A percentile compares a stretch with the other conserved stretches of the same genome.
Evolutionary conservation across 2,113 vertebrate species (phyloP).

Genomic region (Callaeas wilsoni): DNA sequence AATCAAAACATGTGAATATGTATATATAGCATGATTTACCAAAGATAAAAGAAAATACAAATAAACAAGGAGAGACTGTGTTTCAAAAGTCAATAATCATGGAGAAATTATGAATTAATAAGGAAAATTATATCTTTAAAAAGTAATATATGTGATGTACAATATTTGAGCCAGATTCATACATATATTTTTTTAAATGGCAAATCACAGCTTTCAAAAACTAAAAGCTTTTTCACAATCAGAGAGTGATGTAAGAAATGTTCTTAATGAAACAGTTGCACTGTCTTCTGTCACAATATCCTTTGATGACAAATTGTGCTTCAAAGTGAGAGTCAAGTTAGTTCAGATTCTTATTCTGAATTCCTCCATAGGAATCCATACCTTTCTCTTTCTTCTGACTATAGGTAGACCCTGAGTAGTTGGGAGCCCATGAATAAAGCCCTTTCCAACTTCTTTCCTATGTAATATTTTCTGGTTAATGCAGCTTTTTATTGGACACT

Average conservation of each 20-base stretch:
- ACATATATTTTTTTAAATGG: background rate
- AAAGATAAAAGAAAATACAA: background rate
- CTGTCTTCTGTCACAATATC: conserved; percentile 32
- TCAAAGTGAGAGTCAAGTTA: conserved; percentile 24
- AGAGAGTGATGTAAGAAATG: background rate
- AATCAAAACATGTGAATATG: background rate
- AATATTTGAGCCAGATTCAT: background rate
- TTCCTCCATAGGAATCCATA: background rate
- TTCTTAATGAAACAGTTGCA: conserved; percentile 10
- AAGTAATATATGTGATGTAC: background rate
- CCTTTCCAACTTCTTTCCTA: background rate
- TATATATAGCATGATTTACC: background rate
- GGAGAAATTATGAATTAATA: background rate
- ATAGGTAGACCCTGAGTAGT: background rate
- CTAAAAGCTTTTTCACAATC: conserved; percentile 1
- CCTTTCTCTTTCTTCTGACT: background rate
- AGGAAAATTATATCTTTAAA: background rate
- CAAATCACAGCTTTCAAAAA: background rate
- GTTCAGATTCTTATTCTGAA: conserved; percentile 10
- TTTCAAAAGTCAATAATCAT: background rate
- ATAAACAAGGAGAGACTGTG: background rate
- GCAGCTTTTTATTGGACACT: background rate
- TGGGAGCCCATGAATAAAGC: background rate
- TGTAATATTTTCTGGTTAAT: background rate
- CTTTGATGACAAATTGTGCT: conserved; percentile 32